Evolutionary conservation across 2,113 vertebrate species (phyloP).

Genomic region (Pavo muticus): DNA sequence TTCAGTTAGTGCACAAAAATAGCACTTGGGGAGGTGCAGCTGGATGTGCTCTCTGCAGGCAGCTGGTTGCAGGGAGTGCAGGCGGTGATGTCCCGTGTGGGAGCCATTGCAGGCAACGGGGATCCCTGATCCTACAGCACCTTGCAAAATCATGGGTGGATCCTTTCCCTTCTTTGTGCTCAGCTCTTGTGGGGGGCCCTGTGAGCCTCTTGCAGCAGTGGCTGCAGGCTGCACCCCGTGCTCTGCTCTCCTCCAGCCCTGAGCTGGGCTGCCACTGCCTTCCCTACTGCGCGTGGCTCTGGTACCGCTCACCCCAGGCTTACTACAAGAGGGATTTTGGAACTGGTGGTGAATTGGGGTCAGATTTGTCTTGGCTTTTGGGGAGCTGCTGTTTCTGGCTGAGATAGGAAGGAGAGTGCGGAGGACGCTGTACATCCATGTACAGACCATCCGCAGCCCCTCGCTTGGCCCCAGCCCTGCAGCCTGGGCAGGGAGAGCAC

Average conservation of each 20-base stretch:
- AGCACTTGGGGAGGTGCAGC: neutral
- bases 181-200: neutral
- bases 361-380: neutral
- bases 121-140: neutral
- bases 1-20: constrained; percentile 32
- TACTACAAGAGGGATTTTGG: neutral
- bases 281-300: neutral
- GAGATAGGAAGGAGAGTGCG: neutral
- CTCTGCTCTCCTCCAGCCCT: accelerated
- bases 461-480: neutral
- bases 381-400: neutral
- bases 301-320: neutral
- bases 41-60: neutral
- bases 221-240: neutral
- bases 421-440: neutral
- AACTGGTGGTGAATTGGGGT: neutral
- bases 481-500: neutral
- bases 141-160: neutral
- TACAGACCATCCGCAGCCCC: neutral
- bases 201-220: neutral
- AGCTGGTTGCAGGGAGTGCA: neutral
- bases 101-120: neutral
- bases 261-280: neutral
- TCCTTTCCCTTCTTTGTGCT: neutral
- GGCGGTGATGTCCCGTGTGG: neutral